Base-by-base conservation (phyloP, 2,888 invertebrate genomes). In the Leptogaster cylindrica region DNA sequence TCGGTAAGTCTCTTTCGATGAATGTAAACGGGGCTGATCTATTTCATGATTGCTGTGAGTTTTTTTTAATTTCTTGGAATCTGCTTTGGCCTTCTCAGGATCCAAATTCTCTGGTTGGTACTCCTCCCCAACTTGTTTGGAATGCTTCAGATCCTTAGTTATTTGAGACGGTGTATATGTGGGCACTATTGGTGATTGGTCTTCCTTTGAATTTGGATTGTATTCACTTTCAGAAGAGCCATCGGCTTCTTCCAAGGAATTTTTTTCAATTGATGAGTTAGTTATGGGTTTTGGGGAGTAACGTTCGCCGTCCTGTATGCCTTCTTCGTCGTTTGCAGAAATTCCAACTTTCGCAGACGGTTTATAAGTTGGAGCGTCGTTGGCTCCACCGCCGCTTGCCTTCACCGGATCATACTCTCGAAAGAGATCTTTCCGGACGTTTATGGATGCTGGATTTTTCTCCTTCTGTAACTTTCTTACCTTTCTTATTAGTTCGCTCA, bases 271-370 rank as follows among this genome's bases (percentile, higher is more conserved):
- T 12, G 27, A 16, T 18, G 18, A 18, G 16, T 12, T 28, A 1
- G 14, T 18, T 7, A 68, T 50, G 5, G 68, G 68, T 25, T 68
- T 66, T n/a, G 68, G 68, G 10, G 46, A 66, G 23, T 68, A 68
- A 10, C 36, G 28, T n/a, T 51, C 25, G 20, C 66, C 44, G 7
- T 58, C 50, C 8, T 27, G 58, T 14, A 48, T 23, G 2, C 14
- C 16, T 3, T 66, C 66, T 3, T 41, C 44, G 23, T 8, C 44
- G 14, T 23, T 25, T 10, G 1, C 20, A 28, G 33, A 18, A n/a
- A 14, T 58, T 4, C 20, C 55, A 2, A 23, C 16, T 55, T 23
- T 55, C 12, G 23, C 23, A 10, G 55, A 55, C 6, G 55, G 55
- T 8, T 52, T 52, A 27, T 68, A 68, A 5, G 36, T 20, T 2